A percentile compares a stretch with the other conserved stretches of the same genome.
These are phyloP conservation scores for Pseudorectes ferrugineus DNA, from an alignment of 2,113 vertebrate genomes.

Conservation along the genomic window DNA sequence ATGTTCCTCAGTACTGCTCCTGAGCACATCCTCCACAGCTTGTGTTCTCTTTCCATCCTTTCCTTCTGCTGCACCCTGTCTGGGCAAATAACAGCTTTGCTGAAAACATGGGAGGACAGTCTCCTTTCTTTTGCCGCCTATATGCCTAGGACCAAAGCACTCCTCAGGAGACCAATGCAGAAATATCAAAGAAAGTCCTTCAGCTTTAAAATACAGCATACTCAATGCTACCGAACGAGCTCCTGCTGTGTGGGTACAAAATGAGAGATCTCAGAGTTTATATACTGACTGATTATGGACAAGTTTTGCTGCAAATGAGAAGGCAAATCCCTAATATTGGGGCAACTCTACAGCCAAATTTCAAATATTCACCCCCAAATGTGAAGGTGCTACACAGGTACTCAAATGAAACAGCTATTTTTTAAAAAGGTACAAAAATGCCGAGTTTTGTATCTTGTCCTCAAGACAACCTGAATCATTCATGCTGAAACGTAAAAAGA, in stretches of 20 bases:
- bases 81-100: not conserved
- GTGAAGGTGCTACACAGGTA: not conserved
- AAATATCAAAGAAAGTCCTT: not conserved
- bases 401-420: not conserved
- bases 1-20: not conserved
- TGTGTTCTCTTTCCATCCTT: not conserved
- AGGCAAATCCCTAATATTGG: not conserved
- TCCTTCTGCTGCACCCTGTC: not conserved
- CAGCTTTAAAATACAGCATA: not conserved
- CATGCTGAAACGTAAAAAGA: not conserved
- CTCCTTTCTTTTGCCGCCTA: not conserved
- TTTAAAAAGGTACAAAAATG: not conserved
- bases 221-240: not conserved
- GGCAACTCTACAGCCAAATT: not conserved
- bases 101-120: not conserved
- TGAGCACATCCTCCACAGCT: not conserved
- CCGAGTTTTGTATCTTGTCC: not conserved
- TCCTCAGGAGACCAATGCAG: not conserved
- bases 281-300: not conserved
- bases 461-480: constrained; percentile 14
- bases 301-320: not conserved
- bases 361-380: not conserved
- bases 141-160: not conserved
- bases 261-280: not conserved
- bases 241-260: not conserved